Evolutionary conservation across 1,140 invertebrate genomes (phyloP).

Genomic region (Aplysia californica): DNA sequence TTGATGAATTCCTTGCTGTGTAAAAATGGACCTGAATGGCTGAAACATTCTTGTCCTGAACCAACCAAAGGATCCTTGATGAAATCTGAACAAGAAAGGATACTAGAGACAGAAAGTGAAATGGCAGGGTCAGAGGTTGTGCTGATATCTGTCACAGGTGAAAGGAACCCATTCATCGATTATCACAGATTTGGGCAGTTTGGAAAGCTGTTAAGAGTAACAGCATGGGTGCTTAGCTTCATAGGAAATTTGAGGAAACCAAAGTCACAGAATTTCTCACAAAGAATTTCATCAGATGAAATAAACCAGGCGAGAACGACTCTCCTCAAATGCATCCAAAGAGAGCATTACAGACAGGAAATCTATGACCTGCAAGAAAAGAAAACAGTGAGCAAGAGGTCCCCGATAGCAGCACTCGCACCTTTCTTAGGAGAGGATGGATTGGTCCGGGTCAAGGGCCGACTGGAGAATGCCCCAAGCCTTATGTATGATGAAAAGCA

Average conservation of each 20-base stretch:
- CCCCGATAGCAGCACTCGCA: background rate
- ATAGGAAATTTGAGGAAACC: constrained; percentile 1
- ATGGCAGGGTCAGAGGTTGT: background rate
- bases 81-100: background rate
- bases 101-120: background rate
- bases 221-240: background rate
- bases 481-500: background rate
- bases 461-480: background rate
- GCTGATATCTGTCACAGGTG: background rate
- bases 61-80: background rate
- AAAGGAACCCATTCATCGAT: background rate
- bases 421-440: constrained; percentile 19
- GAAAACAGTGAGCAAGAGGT: background rate
- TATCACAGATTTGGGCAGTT: background rate
- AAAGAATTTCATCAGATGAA: background rate
- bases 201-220: background rate
- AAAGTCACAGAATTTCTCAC: background rate
- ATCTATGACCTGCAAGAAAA: background rate
- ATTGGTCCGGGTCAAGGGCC: background rate
- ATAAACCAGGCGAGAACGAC: background rate
- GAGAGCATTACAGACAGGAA: background rate
- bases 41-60: background rate
- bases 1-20: background rate
- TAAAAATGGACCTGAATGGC: background rate
- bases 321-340: constrained; percentile 1